These are phyloP conservation scores for Bathynomus jamesi DNA, from an alignment of 1,140 invertebrate species.

Conservation along the genomic window DNA sequence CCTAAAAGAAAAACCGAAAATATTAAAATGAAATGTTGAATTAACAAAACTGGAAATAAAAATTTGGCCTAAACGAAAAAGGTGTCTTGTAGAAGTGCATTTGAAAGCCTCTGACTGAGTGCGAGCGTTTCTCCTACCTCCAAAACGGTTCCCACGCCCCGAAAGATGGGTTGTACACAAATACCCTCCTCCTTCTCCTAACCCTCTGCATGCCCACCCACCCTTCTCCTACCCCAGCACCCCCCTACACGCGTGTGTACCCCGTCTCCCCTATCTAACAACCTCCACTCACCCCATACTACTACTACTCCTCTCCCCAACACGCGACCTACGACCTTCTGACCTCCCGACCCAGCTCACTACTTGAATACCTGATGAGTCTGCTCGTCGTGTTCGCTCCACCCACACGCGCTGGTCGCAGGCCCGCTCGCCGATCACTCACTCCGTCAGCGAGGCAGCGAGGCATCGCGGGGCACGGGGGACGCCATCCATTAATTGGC, in stretches of 20 bases:
- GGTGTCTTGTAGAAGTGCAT: no score
- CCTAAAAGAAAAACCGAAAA: no score
- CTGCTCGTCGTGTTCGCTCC: not conserved
- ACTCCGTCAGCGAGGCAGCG: no score
- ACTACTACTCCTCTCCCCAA: not conserved
- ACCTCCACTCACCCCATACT: not conserved
- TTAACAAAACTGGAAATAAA: no score
- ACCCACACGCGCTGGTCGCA: no score
- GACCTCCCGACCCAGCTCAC: not conserved
- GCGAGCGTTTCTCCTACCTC: no score
- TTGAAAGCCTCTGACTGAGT: no score
- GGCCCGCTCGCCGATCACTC: no score
- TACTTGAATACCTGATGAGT: not conserved
- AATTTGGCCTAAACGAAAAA: no score
- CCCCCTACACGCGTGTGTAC: not conserved
- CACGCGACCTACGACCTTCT: not conserved
- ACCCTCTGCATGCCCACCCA: not conserved
- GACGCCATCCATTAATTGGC: no score
- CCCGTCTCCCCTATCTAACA: not conserved
- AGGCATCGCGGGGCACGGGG: no score
- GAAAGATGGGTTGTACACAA: not conserved
- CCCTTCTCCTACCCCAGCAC: not conserved
- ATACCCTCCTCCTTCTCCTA: not conserved
- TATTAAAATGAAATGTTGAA: no score
- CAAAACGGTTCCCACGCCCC: not conserved